Base-by-base conservation (phyloP, 2,888 invertebrate genomes). In the Diloba caeruleocephala region DNA sequence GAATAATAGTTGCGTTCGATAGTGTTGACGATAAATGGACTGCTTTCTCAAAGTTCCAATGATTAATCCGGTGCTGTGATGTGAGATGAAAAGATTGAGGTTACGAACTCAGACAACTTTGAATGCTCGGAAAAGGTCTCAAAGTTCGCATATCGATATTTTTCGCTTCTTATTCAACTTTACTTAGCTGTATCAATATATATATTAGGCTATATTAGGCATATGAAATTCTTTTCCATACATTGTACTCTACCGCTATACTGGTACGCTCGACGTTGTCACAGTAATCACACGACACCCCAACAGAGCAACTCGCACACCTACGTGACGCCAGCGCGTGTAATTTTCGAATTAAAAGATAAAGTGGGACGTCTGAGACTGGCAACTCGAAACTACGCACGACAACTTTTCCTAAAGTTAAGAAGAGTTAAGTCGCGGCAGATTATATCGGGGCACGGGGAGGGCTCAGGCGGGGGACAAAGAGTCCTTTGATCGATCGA, bases 361-460 rank as follows among this genome's bases (percentile, higher is more conserved):
- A 50, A 33, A 57, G 32, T 33, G 23, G 28, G 14, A 42, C 17
- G 58, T 38, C 37, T 38, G 28, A n/a, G 2, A 21, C 15, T 23
- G 23, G 10, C 28, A 42, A 43, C 28, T 58, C 9, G 4, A 12
- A 21, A 33, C 15, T 51, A 38, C 33, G 53, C 39, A 32, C 31
- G 29, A 36, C 17, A 53, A 58, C 60, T 53, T 53, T 44, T 52
- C 21, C n/a, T 37, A 14, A 59, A 53, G 60, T 59, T 53, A 23
- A 26, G 44, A 28, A 31, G 14, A 44, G 17, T 39, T 52, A 26
- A 36, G 33, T 34, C 15, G 6, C 9, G 13, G 28, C 13, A 26
- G 51, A 56, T 37, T 42, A 42, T 37, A 57, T 37, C 3, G 8
- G 1, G 10, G 3, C 10, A 15, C 9, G 7, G 37, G 13, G 23